These are phyloP conservation scores for Oryzias woworae DNA, from an alignment of 2,113 vertebrate genomes.

Conservation along the genomic window DNA sequence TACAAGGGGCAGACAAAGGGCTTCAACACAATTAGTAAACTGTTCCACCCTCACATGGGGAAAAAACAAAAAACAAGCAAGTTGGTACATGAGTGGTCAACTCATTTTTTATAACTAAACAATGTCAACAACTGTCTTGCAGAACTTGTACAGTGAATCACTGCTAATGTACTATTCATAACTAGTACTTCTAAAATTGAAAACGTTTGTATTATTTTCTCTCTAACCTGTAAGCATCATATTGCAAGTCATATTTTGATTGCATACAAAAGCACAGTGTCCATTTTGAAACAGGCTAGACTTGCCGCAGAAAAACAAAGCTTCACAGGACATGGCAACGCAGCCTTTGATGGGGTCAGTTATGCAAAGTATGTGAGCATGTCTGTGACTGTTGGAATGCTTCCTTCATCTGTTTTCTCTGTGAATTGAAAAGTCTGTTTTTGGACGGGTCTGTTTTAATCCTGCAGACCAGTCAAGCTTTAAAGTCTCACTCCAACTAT, in stretches of 20 bases:
- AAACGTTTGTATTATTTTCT: background rate
- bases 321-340: conserved; percentile 1
- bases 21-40: conserved; percentile 84
- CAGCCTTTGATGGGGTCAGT: background rate
- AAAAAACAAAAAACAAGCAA: conserved; percentile 77
- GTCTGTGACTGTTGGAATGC: conserved; percentile 27
- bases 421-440: conserved; percentile 31
- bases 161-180: conserved; percentile 20
- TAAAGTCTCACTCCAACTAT: background rate
- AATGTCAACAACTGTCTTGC: conserved; percentile 1
- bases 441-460: background rate
- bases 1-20: conserved; percentile 82
- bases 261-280: background rate
- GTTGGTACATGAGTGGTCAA: conserved; percentile 62
- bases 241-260: too few relatives aligned
- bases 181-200: conserved; percentile 10
- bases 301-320: conserved; percentile 1
- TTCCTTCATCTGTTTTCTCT: conserved; percentile 43
- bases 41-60: conserved; percentile 80
- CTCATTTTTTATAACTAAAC: background rate
- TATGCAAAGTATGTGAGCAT: conserved; percentile 27
- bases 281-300: background rate
- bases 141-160: conserved; percentile 18
- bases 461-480: background rate
- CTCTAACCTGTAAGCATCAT: too few relatives aligned